Evolutionary conservation across 2,888 invertebrate genomes (phyloP).

Genomic region (Drosophila macrothrix): DNA sequence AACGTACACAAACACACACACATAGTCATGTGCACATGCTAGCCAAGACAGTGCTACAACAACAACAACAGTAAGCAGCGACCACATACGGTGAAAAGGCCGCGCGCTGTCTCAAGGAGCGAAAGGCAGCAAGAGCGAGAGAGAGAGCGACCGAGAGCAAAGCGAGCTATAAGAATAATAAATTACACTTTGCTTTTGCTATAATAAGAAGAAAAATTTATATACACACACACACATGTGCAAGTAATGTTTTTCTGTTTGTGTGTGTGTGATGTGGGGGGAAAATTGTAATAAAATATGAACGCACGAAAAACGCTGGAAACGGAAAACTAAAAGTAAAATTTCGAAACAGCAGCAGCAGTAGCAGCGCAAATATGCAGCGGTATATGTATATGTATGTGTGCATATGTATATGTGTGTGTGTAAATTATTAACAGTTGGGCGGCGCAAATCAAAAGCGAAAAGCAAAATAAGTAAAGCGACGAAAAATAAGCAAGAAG

Average conservation of each 20-base stretch:
- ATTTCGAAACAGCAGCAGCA: constrained; percentile 53
- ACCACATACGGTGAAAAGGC: constrained; percentile 81
- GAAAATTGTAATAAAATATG: constrained; percentile 81
- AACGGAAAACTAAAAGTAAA: constrained; percentile 67
- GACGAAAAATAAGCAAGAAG: constrained; percentile 38
- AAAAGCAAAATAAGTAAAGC: constrained; percentile 35
- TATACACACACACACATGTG: constrained; percentile 62
- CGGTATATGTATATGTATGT: constrained; percentile 39
- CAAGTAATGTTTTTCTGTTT: constrained; percentile 57
- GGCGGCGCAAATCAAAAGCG: constrained; percentile 48
- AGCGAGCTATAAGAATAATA: constrained; percentile 80
- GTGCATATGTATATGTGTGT: constrained; percentile 3
- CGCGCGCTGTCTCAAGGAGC: constrained; percentile 68
- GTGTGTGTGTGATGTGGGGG: constrained; percentile 51
- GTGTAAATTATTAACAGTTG: constrained; percentile 61
- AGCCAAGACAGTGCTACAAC: constrained; percentile 61
- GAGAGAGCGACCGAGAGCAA: constrained; percentile 36
- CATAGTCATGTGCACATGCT: constrained; percentile 57
- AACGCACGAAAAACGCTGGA: constrained; percentile 66
- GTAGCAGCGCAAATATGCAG: constrained; percentile 41
- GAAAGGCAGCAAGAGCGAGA: constrained; percentile 46
- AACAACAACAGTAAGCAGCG: constrained; percentile 57
- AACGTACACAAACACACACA: constrained; percentile 50
- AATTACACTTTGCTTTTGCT: constrained; percentile 82
- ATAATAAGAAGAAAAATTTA: constrained; percentile 81